These are phyloP conservation scores for Apodemia mormo DNA, from an alignment of 2,888 invertebrate species.

Conservation along the genomic window DNA sequence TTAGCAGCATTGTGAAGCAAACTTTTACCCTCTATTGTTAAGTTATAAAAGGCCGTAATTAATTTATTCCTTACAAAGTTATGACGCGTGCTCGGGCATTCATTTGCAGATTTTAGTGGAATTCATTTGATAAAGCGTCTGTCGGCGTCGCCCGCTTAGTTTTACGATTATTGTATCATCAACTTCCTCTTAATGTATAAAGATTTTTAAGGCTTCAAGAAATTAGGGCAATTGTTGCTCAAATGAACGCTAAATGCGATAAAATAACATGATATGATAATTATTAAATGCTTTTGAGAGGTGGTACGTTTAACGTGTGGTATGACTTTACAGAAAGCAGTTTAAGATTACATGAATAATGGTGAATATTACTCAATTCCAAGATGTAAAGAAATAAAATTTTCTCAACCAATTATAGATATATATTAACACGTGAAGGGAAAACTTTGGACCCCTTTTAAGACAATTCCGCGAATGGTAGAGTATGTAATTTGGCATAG, in stretches of 20 bases:
- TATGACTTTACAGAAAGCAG: too few species aligned
- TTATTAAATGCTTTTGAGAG: not conserved
- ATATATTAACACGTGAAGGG: too few species aligned
- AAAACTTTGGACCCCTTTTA: too few species aligned
- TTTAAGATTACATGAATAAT: too few species aligned
- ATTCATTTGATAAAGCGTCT: slow-evolving; percentile 36
- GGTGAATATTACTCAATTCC: too few species aligned
- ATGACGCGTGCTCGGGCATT: slow-evolving; percentile 69
- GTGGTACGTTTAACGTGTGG: too few species aligned
- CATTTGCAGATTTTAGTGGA: slow-evolving; percentile 60
- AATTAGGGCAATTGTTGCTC: slow-evolving; percentile 28
- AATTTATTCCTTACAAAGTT: slow-evolving; percentile 68
- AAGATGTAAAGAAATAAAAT: too few species aligned
- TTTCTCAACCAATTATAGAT: too few species aligned
- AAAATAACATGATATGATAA: not conserved
- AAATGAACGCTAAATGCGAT: not conserved
- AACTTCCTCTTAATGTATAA: slow-evolving; percentile 10
- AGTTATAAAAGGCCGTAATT: slow-evolving; percentile 44
- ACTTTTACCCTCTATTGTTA: slow-evolving; percentile 10
- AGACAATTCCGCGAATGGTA: too few species aligned
- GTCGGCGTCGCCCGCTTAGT: slow-evolving; percentile 14
- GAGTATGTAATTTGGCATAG: too few species aligned
- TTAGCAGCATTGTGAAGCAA: slow-evolving; percentile 5
- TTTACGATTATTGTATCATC: slow-evolving; percentile 4
- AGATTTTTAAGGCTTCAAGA: slow-evolving; percentile 25